phyloP scores from a whole-genome alignment of 1,140 invertebrate species.

The Tetraneura akinire region DNA sequence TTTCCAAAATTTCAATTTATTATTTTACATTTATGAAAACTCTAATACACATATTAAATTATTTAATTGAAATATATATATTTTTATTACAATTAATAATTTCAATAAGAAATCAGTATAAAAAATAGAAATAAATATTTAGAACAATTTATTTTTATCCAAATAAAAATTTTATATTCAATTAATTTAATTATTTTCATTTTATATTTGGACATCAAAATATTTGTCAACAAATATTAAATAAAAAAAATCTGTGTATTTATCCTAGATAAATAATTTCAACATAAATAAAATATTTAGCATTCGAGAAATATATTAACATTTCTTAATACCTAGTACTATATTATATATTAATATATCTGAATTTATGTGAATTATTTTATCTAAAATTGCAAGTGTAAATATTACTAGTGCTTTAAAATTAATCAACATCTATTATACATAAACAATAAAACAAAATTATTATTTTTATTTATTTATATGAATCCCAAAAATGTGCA shows the following conservation, averaged over 20 bases:
- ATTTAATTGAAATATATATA: too few species aligned
- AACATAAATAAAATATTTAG: neutral
- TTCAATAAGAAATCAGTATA: too few species aligned
- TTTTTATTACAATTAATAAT: too few species aligned
- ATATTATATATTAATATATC: constrained; percentile 22
- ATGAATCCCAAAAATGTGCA: constrained; percentile 45
- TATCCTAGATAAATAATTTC: neutral
- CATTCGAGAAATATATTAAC: neutral
- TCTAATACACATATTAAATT: too few species aligned
- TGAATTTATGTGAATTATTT: constrained; percentile 28
- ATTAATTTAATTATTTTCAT: neutral
- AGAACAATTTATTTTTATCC: too few species aligned
- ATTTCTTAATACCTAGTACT: constrained; percentile 16
- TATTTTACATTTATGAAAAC: neutral
- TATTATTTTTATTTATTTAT: constrained; percentile 15
- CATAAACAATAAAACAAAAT: constrained; percentile 41
- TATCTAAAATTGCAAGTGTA: constrained; percentile 47
- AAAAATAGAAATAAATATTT: too few species aligned
- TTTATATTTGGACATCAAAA: neutral
- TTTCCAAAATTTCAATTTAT: neutral
- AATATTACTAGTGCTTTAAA: constrained; percentile 44
- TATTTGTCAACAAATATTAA: neutral
- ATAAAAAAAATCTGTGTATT: constrained; percentile 4
- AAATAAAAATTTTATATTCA: neutral
- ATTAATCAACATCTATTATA: constrained; percentile 36